These are phyloP conservation scores for Littorina saxatilis DNA, from an alignment of 1,140 invertebrate genomes.

Conservation along the genomic window DNA sequence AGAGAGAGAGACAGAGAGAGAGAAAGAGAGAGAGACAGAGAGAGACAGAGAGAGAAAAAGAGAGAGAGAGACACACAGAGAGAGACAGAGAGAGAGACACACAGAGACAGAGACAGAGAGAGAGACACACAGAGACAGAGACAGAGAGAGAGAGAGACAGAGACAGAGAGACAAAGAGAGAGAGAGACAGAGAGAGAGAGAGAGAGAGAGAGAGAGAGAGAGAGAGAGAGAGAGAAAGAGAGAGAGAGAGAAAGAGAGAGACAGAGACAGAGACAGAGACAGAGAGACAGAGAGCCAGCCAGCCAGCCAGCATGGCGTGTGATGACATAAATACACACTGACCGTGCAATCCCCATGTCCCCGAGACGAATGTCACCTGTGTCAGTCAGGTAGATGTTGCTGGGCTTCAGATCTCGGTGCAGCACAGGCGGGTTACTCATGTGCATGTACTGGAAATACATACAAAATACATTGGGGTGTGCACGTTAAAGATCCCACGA, in stretches of 20 bases:
- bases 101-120: not conserved
- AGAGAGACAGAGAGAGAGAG: not conserved
- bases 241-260: slow-evolving; percentile 15
- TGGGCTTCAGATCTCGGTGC: slow-evolving; percentile 47
- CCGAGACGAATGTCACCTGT: slow-evolving; percentile 37
- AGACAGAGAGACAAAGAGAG: too few species aligned
- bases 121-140: not conserved
- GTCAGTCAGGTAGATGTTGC: slow-evolving; percentile 40
- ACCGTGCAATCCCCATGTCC: slow-evolving; percentile 45
- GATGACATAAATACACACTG: not conserved
- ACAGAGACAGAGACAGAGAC: not conserved
- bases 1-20: not conserved
- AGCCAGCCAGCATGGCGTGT: not conserved
- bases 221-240: not conserved
- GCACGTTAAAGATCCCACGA: too few species aligned
- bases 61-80: too few species aligned
- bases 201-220: slow-evolving; percentile 1
- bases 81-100: not conserved
- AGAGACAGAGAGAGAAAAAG: not conserved
- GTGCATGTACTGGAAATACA: slow-evolving; percentile 22
- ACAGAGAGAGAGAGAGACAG: too few species aligned
- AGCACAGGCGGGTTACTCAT: slow-evolving; percentile 5
- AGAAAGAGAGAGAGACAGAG: not conserved
- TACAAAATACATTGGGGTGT: too few species aligned
- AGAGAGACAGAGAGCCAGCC: not conserved